phyloP scores from a whole-genome alignment of 2,113 vertebrate genomes.

The Dipodomys stephensi region DNA sequence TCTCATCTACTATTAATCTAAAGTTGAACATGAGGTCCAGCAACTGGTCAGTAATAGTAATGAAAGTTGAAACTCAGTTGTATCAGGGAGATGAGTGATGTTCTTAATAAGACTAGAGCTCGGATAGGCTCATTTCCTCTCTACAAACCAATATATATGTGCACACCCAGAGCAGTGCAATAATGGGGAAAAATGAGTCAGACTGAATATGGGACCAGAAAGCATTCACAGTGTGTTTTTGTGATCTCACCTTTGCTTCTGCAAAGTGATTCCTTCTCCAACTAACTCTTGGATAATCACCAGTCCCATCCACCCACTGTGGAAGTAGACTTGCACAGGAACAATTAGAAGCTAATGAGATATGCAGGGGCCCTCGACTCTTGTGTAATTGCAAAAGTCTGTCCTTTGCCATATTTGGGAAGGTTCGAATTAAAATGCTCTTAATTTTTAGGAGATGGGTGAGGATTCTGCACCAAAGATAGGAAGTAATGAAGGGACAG shows the following conservation, averaged over 20 bases:
- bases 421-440: slow-evolving; percentile 31
- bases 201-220: not conserved
- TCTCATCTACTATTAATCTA: slow-evolving; percentile 21
- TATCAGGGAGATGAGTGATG: slow-evolving; percentile 65
- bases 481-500: slow-evolving; percentile 25
- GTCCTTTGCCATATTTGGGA: not conserved
- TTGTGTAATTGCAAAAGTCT: not conserved
- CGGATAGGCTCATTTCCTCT: slow-evolving; percentile 43
- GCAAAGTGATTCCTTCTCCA: slow-evolving; percentile 58
- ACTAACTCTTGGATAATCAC: slow-evolving; percentile 56
- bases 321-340: not conserved
- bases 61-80: slow-evolving; percentile 68
- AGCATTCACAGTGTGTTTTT: slow-evolving; percentile 47
- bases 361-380: not conserved
- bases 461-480: slow-evolving; percentile 8
- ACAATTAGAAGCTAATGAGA: not conserved
- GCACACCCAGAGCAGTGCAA: not conserved
- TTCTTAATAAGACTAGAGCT: slow-evolving; percentile 65
- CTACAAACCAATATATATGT: slow-evolving; percentile 17
- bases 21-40: slow-evolving; percentile 46
- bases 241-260: slow-evolving; percentile 52
- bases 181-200: not conserved
- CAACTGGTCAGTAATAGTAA: slow-evolving; percentile 66
- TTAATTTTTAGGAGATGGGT: not conserved
- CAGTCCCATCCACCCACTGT: not conserved